These are phyloP conservation scores for Noctua fimbriata DNA, from an alignment of 2,888 invertebrate species.

Conservation along the genomic window DNA sequence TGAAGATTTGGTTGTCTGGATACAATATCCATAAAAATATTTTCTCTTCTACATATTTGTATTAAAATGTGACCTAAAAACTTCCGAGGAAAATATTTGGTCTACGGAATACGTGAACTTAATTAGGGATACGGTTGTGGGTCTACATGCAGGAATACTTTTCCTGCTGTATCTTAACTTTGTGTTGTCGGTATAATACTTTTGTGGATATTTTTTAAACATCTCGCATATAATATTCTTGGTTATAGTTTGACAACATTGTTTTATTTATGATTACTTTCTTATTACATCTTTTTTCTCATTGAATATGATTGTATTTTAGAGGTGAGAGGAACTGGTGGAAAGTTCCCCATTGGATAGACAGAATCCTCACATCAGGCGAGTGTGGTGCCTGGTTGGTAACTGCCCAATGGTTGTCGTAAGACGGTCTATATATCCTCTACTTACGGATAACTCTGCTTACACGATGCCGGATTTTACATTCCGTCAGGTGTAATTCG, in stretches of 20 bases:
- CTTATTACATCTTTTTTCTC: neutral
- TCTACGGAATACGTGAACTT: constrained; percentile 30
- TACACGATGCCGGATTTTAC: neutral
- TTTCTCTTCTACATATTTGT: constrained; percentile 2
- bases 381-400: neutral
- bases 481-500: neutral
- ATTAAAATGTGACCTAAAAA: constrained; percentile 47
- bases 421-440: neutral
- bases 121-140: constrained; percentile 32
- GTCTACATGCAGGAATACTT: constrained; percentile 9
- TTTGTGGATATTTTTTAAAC: constrained; percentile 2
- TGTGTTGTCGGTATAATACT: neutral
- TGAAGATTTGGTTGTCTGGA: constrained; percentile 55
- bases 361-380: neutral
- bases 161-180: neutral
- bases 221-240: neutral
- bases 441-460: neutral
- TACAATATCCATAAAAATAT: constrained; percentile 34
- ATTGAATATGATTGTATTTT: neutral
- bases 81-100: constrained; percentile 32
- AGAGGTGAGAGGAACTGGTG: neutral
- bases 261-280: neutral
- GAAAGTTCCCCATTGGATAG: neutral
- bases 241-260: neutral
- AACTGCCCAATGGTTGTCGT: neutral